phyloP scores from a whole-genome alignment of 2,113 vertebrate genomes.

The Pteronura brasiliensis region DNA sequence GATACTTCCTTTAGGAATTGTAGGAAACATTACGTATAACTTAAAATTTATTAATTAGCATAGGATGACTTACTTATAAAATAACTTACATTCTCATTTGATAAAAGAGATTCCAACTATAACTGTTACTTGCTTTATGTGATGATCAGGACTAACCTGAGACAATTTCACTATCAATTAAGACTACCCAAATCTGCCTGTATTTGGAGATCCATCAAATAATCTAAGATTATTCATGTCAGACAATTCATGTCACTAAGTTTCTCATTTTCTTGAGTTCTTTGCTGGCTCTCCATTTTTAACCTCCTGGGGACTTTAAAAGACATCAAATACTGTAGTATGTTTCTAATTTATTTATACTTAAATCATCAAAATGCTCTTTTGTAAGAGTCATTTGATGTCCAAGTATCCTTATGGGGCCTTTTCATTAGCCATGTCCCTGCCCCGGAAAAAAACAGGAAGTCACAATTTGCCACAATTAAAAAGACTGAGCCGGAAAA shows the following conservation, averaged over 20 bases:
- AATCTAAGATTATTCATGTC: neutral
- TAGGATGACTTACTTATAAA: neutral
- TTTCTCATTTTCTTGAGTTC: conserved; percentile 41
- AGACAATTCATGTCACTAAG: neutral
- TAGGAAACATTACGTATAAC: neutral
- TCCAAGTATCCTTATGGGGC: conserved; percentile 64
- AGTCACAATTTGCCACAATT: conserved; percentile 73
- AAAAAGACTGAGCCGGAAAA: conserved; percentile 66
- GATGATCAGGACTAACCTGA: neutral
- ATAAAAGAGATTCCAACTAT: conserved; percentile 1
- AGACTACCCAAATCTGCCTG: neutral
- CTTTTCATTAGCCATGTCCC: conserved; percentile 64
- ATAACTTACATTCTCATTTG: neutral
- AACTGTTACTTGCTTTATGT: neutral
- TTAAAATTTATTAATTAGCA: neutral
- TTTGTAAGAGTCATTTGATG: conserved; percentile 77
- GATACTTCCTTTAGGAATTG: neutral
- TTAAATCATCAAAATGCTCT: conserved; percentile 75
- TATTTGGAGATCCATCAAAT: neutral
- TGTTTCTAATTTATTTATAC: conserved; percentile 77
- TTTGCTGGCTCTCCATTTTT: conserved; percentile 52
- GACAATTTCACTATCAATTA: neutral
- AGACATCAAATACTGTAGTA: conserved; percentile 64
- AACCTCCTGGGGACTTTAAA: conserved; percentile 55
- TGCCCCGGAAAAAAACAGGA: conserved; percentile 66